Conservation (phyloP, 2,797 vertebrate genomes). For the Ctenopoma kingsleyae region DNA sequence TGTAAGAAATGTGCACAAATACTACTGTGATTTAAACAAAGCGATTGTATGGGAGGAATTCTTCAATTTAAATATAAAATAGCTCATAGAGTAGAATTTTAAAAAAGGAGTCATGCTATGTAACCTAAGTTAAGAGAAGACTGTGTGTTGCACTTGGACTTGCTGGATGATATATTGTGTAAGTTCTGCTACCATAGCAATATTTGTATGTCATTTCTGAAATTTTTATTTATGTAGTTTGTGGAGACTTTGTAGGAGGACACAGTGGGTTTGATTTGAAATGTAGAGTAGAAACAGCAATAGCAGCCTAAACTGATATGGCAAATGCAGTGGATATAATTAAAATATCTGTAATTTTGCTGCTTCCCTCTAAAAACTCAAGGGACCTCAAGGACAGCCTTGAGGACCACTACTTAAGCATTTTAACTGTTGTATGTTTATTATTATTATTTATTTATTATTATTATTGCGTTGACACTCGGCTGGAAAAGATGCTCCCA, state of each 20-base stretch:
- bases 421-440: background rate
- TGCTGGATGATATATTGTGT: slow-evolving; percentile 38
- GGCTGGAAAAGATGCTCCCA: rapidly evolving
- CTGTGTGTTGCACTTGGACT: slow-evolving; percentile 54
- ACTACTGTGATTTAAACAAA: background rate
- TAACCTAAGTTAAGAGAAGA: slow-evolving; percentile 44
- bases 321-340: background rate
- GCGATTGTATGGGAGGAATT: background rate
- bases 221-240: background rate
- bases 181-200: slow-evolving; percentile 42
- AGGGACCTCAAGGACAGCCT: background rate
- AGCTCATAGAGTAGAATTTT: slow-evolving; percentile 6
- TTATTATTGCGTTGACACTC: background rate
- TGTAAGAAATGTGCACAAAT: background rate
- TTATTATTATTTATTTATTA: too few relatives aligned
- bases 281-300: background rate
- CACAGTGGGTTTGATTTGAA: background rate
- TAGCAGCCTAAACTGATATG: background rate
- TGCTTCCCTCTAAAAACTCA: background rate
- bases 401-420: background rate
- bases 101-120: slow-evolving; percentile 25
- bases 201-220: slow-evolving; percentile 25
- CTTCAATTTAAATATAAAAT: slow-evolving; percentile 7
- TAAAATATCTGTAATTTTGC: background rate
- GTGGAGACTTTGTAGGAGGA: background rate